A percentile compares a stretch with the other conserved stretches of the same genome.
Evolutionary conservation across 2,113 vertebrate species (phyloP).

Genomic region (Mustelus asterias): DNA sequence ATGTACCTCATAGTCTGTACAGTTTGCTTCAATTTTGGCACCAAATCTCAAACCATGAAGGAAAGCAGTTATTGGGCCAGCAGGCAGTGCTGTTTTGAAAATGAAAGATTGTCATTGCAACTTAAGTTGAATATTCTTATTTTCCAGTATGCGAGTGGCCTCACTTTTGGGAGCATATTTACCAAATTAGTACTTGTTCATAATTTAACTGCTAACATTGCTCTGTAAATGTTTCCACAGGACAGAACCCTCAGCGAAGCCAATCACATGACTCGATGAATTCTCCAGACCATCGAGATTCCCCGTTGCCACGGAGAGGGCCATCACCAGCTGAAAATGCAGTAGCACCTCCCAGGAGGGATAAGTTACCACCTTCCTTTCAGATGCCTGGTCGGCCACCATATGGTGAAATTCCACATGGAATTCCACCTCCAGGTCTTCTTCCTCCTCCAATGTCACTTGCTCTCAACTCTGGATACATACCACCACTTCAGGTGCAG

Average conservation of each 20-base stretch:
- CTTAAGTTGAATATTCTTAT: neutral
- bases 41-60: neutral
- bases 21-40: neutral
- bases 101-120: neutral
- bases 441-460: slow-evolving; percentile 36
- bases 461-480: neutral
- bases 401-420: slow-evolving; percentile 25
- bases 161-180: slow-evolving; percentile 1
- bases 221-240: slow-evolving; percentile 11
- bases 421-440: slow-evolving; percentile 35
- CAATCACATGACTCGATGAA: slow-evolving; percentile 26
- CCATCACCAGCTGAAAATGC: slow-evolving; percentile 33
- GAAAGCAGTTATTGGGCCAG: neutral
- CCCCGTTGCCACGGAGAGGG: slow-evolving; percentile 29
- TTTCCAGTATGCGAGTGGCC: neutral
- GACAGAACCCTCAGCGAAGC: slow-evolving; percentile 34
- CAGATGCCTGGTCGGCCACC: neutral
- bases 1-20: neutral
- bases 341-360: slow-evolving; percentile 24
- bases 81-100: neutral
- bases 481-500: slow-evolving; percentile 56
- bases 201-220: neutral
- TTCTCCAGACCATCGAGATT: slow-evolving; percentile 32
- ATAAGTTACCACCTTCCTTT: slow-evolving; percentile 11
- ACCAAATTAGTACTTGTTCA: neutral